These are phyloP conservation scores for Rhinogobio ventralis DNA, from an alignment of 2,797 vertebrate genomes.

Conservation along the genomic window DNA sequence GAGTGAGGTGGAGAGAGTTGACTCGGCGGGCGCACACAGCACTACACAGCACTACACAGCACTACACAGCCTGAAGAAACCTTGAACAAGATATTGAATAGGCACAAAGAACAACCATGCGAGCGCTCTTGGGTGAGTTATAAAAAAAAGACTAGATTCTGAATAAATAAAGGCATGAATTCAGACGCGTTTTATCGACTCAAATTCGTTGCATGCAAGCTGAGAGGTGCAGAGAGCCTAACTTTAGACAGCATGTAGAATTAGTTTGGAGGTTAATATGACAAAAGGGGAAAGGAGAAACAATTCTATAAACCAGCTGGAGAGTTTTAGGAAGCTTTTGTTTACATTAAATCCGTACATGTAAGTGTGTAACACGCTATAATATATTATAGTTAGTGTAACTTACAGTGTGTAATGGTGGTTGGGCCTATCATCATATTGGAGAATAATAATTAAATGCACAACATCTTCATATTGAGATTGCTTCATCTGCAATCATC, in stretches of 20 bases:
- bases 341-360: background rate
- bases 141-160: background rate
- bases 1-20: background rate
- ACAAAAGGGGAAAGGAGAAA: background rate
- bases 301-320: background rate
- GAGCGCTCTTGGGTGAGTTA: slow-evolving; percentile 54
- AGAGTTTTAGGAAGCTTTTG: background rate
- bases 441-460: background rate
- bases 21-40: background rate
- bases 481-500: background rate
- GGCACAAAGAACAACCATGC: slow-evolving; percentile 40
- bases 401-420: background rate
- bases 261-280: background rate
- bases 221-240: background rate
- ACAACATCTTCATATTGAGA: background rate
- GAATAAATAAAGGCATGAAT: background rate
- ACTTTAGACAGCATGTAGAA: background rate
- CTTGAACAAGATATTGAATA: background rate
- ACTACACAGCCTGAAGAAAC: background rate
- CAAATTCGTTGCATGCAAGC: background rate
- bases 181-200: background rate
- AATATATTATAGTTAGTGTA: background rate
- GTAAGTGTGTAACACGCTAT: background rate
- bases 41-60: background rate
- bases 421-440: background rate